Evolutionary conservation across 1,140 invertebrate species (phyloP), one percentile per base, ranked within the genome.

Genomic region (Centruroides vittatus): DNA sequence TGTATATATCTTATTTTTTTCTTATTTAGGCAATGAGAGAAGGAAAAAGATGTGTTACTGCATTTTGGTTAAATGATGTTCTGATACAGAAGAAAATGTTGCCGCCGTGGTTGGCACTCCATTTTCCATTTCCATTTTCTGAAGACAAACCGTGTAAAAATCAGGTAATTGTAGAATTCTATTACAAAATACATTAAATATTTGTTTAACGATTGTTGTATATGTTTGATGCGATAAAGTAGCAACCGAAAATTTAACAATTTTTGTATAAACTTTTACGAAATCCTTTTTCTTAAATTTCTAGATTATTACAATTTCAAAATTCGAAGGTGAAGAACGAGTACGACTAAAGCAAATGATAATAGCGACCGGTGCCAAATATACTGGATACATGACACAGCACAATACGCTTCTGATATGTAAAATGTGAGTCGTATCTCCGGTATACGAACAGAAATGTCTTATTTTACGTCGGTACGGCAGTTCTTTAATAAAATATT

Each of bases 21-120:
- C 64, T 58, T 34, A 67, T 69, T 52, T 70, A 88, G 79, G 87
- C 85, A 0, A 70, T 89, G 11, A 78, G 84, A 35, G 88, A 90
- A 73, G 82, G 82, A 4, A 86, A 86, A 73, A 82, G 92, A 35
- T 89, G 93, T 70, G 88, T 98, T 5, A 95, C 91, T 6, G 85
- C 91, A 9, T 88, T 88, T 75, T 98, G 94, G 94, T 75, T 98
- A 11, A 93, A 88, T 62, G 93, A 97, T 73, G 84, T 91, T 36
- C 81, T 95, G 60, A 71, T 81, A 2, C 84, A 86, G 58, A 86
- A 90, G 66, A 87, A 88, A 70, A 83, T 95, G 69, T 70, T 84
- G 59, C 89, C 91, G 3, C 93, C 94, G 0, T 96, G 88, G 85
- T 86, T 90, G 67, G 89, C 89, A 4, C 73, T 95, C 47, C 93